Percentiles rank a stretch among this genome's conserved stretches.
Evolutionary conservation across 2,888 invertebrate genomes (phyloP).

Genomic region (Pilophorus perplexus): DNA sequence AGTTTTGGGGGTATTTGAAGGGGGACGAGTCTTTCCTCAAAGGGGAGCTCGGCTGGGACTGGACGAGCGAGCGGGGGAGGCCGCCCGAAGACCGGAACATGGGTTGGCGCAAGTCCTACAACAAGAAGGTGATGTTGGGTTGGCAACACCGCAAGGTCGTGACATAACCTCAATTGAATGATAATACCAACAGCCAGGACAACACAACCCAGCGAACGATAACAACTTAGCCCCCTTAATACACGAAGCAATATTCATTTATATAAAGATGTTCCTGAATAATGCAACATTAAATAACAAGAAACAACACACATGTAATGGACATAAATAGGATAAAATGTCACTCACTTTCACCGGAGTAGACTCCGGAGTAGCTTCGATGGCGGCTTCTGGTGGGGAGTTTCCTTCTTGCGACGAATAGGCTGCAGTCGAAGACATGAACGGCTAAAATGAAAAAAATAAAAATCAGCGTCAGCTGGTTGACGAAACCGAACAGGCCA

Average conservation of each 20-base stretch:
- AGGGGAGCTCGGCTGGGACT: constrained; percentile 68
- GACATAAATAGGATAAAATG: too few species aligned
- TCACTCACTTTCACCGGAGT: constrained; percentile 70
- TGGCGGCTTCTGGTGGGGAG: constrained; percentile 80
- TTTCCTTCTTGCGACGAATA: constrained; percentile 58
- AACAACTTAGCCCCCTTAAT: too few species aligned
- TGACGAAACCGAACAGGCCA: too few species aligned
- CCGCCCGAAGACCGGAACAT: constrained; percentile 53
- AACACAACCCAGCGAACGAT: too few species aligned
- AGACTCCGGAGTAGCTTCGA: constrained; percentile 86
- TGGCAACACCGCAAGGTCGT: not conserved
- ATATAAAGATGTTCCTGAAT: too few species aligned
- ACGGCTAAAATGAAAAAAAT: constrained; percentile 18
- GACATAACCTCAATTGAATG: too few species aligned
- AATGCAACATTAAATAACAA: too few species aligned
- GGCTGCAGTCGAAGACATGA: constrained; percentile 44
- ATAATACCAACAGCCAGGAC: too few species aligned
- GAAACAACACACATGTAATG: too few species aligned
- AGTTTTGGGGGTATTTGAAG: constrained; percentile 54
- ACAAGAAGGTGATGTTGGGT: not conserved
- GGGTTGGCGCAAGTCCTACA: constrained; percentile 40
- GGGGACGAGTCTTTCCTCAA: constrained; percentile 63
- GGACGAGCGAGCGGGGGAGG: constrained; percentile 59
- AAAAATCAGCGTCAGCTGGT: too few species aligned
- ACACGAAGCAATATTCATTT: too few species aligned